phyloP scores from a whole-genome alignment of 2,113 vertebrate species.

The Rhinoderma darwinii region DNA sequence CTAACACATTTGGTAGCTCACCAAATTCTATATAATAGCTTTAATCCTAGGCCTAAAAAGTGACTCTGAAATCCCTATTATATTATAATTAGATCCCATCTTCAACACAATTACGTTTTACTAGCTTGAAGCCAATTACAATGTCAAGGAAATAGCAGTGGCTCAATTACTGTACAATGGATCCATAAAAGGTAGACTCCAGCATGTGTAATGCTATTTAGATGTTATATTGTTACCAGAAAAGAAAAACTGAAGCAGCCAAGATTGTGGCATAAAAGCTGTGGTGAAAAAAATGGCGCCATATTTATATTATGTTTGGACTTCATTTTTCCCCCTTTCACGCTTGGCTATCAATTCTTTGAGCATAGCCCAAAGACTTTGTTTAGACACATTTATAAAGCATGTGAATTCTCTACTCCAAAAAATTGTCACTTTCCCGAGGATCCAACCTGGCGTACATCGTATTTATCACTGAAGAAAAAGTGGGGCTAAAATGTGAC shows the following conservation, averaged over 20 bases:
- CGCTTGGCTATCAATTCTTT: neutral
- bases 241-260: constrained; percentile 1
- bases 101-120: constrained; percentile 19
- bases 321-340: neutral
- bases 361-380: no score
- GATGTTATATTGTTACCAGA: neutral
- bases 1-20: neutral
- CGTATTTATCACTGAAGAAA: no score
- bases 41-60: neutral
- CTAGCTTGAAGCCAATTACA: constrained; percentile 31
- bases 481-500: no score
- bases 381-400: no score
- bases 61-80: constrained; percentile 1
- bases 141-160: constrained; percentile 7
- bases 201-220: neutral
- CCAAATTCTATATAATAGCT: neutral
- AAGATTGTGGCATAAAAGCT: neutral
- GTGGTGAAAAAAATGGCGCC: neutral
- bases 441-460: no score
- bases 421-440: no score
- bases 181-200: neutral
- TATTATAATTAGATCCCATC: neutral
- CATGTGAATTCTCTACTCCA: no score
- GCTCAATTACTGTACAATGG: neutral
- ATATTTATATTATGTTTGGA: neutral